phyloP scores from a whole-genome alignment of 2,888 invertebrate genomes.

The Phrixothrix hirtus region DNA sequence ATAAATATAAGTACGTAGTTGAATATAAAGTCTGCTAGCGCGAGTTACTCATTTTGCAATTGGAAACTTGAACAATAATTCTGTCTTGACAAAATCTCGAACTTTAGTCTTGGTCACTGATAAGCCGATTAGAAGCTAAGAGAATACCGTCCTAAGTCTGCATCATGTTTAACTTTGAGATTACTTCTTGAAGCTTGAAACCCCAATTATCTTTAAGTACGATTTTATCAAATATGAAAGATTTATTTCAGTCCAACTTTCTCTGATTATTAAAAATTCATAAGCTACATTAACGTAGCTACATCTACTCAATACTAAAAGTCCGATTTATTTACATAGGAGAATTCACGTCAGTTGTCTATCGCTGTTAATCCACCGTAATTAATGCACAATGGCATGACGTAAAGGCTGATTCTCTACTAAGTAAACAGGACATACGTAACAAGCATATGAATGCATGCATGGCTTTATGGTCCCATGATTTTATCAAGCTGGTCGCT shows the following conservation, averaged over 20 bases:
- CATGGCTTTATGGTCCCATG: conserved; percentile 57
- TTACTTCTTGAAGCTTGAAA: conserved; percentile 15
- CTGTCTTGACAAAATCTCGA: conserved; percentile 11
- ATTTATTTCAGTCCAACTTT: too few relatives aligned
- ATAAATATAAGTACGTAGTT: too few relatives aligned
- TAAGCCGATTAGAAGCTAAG: conserved; percentile 34
- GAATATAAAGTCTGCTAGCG: too few relatives aligned
- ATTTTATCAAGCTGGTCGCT: conserved; percentile 56
- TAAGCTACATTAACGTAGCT: conserved; percentile 23
- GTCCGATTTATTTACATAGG: conserved; percentile 7
- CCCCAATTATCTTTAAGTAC: not conserved
- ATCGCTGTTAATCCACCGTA: conserved; percentile 23
- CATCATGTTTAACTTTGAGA: conserved; percentile 23
- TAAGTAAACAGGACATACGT: conserved; percentile 44
- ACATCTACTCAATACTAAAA: conserved; percentile 18
- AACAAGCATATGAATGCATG: conserved; percentile 49
- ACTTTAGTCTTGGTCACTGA: conserved; percentile 32
- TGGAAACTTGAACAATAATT: not conserved
- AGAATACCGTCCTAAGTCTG: conserved; percentile 24
- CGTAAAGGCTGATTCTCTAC: conserved; percentile 25
- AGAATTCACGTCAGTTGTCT: conserved; percentile 14
- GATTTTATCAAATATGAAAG: too few relatives aligned
- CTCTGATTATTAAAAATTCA: too few relatives aligned
- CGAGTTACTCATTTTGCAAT: not conserved
- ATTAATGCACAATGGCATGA: conserved; percentile 29